Evolutionary conservation across 2,113 vertebrate species (phyloP), one percentile per base, ranked within the genome.

Genomic region (Forbesichthys papilliferus): DNA sequence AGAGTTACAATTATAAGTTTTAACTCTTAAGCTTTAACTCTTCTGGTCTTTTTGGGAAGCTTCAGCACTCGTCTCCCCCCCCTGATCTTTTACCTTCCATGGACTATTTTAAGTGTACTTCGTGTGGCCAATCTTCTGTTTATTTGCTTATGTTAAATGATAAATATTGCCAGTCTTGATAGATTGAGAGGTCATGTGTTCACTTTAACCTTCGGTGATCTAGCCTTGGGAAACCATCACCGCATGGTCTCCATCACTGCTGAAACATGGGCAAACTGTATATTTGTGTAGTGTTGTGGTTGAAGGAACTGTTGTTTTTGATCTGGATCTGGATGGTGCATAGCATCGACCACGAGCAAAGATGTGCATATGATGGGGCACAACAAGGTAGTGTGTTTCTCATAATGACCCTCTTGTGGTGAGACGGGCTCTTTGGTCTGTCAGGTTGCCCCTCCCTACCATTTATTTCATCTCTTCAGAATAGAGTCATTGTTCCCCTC

Each of bases 401-500:
- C 27, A 27, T 27, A 27, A 27, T 27, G 27, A 27, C 27, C 27
- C 27, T 27, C 27, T 27, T 27, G 27, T 27, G 27, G 27, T 27
- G 27, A 27, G 27, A 27, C 2, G 1, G 27, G 27, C 27, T 27
- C 27, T 27, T 27, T 27, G 27, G 27, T 27, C 2, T 27, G 27
- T 27, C 27, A 27, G 27, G 27, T 27, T 27, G 27, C 27, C 27
- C 36, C 36, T 7, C 36, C 36, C 7, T 42, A 8, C 33, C 46
- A 16, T 11, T 48, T 64, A 74, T 66, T 16, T 75, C 80, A 79
- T 74, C 83, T 82, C 68, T 66, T 79, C 68, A 88, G 79, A 92
- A 91, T 84, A 68, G 73, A 81, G n/a, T 68, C 77, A 87, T 91
- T 91, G 89, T 92, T 87, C 76, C 60, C 65, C 3, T 2, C 78